Percentiles rank a stretch among this genome's conserved stretches.
phyloP scores from a whole-genome alignment of 2,113 vertebrate species.

The Ciconia maguari region DNA sequence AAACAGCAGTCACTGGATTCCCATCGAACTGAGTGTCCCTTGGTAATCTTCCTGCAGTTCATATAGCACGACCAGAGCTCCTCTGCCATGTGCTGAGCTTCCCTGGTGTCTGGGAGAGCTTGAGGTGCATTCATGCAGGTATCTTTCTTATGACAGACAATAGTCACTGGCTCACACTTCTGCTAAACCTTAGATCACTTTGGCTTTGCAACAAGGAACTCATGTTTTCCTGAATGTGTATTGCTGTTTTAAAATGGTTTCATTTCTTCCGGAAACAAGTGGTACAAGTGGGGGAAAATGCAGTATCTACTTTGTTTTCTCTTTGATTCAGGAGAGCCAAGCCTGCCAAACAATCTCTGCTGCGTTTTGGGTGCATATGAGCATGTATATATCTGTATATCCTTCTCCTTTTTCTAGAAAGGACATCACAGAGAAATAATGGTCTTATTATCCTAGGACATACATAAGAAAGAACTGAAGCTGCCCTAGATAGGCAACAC shows the following conservation, averaged over 20 bases:
- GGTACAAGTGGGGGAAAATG: background rate
- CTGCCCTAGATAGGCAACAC: background rate
- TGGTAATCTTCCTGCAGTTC: background rate
- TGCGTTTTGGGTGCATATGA: background rate
- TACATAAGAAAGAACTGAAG: background rate
- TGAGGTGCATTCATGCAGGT: fast-evolving
- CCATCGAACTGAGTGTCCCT: fast-evolving
- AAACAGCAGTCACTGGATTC: background rate
- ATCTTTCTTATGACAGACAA: background rate
- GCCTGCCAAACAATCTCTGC: background rate
- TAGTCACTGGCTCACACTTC: background rate
- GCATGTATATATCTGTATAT: too few relatives aligned
- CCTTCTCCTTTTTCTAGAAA: background rate
- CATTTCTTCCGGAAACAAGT: background rate
- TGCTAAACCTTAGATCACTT: background rate
- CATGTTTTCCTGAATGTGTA: background rate
- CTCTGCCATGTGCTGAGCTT: background rate
- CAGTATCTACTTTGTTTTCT: background rate
- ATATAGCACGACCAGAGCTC: background rate
- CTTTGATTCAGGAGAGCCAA: background rate
- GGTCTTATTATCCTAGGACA: background rate
- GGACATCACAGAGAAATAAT: background rate
- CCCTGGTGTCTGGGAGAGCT: background rate
- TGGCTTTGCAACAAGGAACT: background rate
- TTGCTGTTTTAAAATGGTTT: background rate